Percentiles rank a stretch among this genome's conserved stretches.
Evolutionary conservation across 2,888 invertebrate species (phyloP).

Genomic region (Neocrepidodera transversa): DNA sequence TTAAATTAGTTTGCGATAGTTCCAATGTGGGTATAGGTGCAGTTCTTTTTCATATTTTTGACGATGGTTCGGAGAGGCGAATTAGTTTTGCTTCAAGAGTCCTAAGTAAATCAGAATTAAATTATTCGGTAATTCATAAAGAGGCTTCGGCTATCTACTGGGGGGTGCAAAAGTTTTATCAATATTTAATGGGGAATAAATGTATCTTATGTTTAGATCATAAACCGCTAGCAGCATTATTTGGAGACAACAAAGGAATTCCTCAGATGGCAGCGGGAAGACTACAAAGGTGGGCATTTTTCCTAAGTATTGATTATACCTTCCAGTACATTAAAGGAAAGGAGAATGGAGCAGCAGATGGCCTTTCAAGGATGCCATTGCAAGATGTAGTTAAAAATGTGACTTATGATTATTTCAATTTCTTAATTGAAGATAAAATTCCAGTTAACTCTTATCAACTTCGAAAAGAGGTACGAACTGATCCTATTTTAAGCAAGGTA

Average conservation of each 20-base stretch:
- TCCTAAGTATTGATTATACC: constrained; percentile 21
- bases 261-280: constrained; percentile 26
- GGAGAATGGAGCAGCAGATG: constrained; percentile 16
- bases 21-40: constrained; percentile 14
- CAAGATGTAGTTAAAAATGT: neutral
- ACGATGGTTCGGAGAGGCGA: too few species aligned
- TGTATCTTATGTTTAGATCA: constrained; percentile 19
- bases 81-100: constrained; percentile 21
- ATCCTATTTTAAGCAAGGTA: constrained; percentile 5
- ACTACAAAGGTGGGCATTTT: constrained; percentile 23
- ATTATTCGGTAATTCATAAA: constrained; percentile 17
- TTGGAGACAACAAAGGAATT: constrained; percentile 23
- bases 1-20: constrained; percentile 24
- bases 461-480: constrained; percentile 7
- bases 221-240: constrained; percentile 14
- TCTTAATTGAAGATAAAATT: constrained; percentile 14
- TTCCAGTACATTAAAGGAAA: constrained; percentile 12
- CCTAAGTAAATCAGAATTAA: constrained; percentile 16
- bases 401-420: constrained; percentile 4
- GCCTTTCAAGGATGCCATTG: constrained; percentile 16
- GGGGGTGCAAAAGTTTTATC: constrained; percentile 20
- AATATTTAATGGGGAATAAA: constrained; percentile 21
- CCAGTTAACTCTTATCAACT: constrained; percentile 4
- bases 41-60: constrained; percentile 22
- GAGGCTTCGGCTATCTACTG: constrained; percentile 21